Evolutionary conservation across 2,797 vertebrate genomes (phyloP).

Genomic region (Ataeniobius toweri): DNA sequence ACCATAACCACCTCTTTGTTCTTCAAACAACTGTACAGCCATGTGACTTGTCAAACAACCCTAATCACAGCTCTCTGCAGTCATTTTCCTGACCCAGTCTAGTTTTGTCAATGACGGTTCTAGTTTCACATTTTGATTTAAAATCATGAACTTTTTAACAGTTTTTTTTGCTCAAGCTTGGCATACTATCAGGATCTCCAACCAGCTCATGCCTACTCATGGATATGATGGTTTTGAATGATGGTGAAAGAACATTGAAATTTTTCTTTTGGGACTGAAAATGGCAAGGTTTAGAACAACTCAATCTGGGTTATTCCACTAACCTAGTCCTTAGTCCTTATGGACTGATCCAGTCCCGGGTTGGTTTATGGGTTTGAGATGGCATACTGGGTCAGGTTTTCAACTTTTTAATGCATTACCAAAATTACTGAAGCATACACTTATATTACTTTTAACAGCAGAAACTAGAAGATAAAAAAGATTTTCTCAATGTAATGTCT

Average conservation of each 20-base stretch:
- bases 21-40: conserved; percentile 19
- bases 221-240: neutral
- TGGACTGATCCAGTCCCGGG: no score
- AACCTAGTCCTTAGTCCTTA: no score
- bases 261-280: no score
- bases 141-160: no score
- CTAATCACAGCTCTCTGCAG: conserved; percentile 7
- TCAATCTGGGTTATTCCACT: no score
- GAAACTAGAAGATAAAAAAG: neutral
- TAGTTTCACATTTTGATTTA: no score
- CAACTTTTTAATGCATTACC: neutral
- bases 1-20: neutral
- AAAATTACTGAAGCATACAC: neutral
- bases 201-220: neutral
- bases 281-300: no score
- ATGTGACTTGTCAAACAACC: conserved; percentile 53
- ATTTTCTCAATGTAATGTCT: no score
- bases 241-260: no score
- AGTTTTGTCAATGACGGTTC: conserved; percentile 60
- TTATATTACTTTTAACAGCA: neutral
- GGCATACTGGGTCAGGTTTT: no score
- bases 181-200: neutral
- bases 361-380: no score
- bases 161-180: no score
- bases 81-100: conserved; percentile 10